phyloP scores from a whole-genome alignment of 1,140 invertebrate species.

The Drosophila miranda region DNA sequence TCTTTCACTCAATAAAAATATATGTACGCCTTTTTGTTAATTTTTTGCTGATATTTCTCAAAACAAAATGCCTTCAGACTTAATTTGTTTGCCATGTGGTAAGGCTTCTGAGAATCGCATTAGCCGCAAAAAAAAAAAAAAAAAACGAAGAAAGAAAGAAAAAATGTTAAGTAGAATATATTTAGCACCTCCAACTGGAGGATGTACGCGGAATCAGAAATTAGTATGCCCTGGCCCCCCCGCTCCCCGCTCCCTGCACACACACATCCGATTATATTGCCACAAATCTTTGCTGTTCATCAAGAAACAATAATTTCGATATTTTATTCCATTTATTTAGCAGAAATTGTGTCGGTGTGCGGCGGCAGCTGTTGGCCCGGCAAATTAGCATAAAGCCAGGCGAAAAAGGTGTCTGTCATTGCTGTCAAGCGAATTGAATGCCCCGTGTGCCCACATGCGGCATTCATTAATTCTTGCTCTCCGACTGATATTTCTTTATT shows the following conservation, averaged over 20 bases:
- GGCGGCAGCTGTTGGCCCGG: conserved; percentile 54
- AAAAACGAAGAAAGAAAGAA: not conserved
- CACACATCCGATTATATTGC: conserved; percentile 40
- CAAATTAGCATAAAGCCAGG: conserved; percentile 68
- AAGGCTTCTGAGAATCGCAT: conserved; percentile 6
- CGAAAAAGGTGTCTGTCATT: conserved; percentile 61
- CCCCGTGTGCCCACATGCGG: conserved; percentile 57
- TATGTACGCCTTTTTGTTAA: too few species aligned
- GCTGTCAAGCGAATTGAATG: conserved; percentile 65
- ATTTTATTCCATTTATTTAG: conserved; percentile 49
- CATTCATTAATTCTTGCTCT: conserved; percentile 76
- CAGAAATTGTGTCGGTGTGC: conserved; percentile 14
- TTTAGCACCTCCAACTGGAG: conserved; percentile 29
- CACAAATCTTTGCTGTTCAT: conserved; percentile 47
- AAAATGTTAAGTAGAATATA: conserved; percentile 10
- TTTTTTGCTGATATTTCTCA: too few species aligned
- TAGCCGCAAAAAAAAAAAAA: conserved; percentile 7
- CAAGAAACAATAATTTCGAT: conserved; percentile 41
- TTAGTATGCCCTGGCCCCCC: not conserved
- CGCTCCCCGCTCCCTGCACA: not conserved
- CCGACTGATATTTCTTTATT: conserved; percentile 41
- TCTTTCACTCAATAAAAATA: too few species aligned
- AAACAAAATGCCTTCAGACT: too few species aligned
- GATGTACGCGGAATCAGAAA: conserved; percentile 35
- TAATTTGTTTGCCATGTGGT: too few species aligned